phyloP scores from a whole-genome alignment of 2,888 invertebrate genomes.

The Orthonevra nobilis region DNA sequence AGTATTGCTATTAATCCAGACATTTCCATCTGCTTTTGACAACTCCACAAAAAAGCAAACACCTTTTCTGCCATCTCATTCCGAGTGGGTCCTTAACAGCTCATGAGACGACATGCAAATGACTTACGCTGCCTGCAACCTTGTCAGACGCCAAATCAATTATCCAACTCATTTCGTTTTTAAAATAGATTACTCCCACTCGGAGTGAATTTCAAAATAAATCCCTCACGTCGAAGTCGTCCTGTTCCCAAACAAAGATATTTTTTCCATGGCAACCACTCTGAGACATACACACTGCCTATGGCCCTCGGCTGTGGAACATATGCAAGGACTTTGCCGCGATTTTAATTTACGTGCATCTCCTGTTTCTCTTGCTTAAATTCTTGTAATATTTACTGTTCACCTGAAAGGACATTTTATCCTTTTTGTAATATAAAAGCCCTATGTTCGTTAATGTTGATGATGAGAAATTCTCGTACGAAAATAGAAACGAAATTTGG shows the following conservation, averaged over 20 bases:
- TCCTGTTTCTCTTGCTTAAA: slow-evolving; percentile 4
- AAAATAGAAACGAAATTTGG: background rate
- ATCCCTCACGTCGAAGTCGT: slow-evolving; percentile 15
- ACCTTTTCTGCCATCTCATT: no score
- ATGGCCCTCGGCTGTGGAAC: slow-evolving; percentile 30
- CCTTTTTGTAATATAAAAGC: slow-evolving; percentile 3
- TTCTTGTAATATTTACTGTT: slow-evolving; percentile 50
- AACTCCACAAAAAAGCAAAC: no score
- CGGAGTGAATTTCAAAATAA: slow-evolving; percentile 2
- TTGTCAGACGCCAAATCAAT: no score
- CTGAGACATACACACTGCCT: background rate
- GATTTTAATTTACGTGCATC: slow-evolving; percentile 5
- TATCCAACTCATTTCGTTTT: slow-evolving; percentile 32
- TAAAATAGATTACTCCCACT: slow-evolving; percentile 1
- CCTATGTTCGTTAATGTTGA: background rate
- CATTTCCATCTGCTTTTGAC: no score
- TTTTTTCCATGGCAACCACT: slow-evolving; percentile 25
- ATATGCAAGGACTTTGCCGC: slow-evolving; percentile 33
- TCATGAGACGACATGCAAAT: no score
- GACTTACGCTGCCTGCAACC: no score
- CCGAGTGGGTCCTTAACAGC: no score
- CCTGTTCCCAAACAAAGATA: background rate
- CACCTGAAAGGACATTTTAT: slow-evolving; percentile 48
- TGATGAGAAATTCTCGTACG: slow-evolving; percentile 25
- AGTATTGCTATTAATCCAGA: no score